phyloP scores from a whole-genome alignment of 2,888 invertebrate species.

The Drosophila kanekoi region DNA sequence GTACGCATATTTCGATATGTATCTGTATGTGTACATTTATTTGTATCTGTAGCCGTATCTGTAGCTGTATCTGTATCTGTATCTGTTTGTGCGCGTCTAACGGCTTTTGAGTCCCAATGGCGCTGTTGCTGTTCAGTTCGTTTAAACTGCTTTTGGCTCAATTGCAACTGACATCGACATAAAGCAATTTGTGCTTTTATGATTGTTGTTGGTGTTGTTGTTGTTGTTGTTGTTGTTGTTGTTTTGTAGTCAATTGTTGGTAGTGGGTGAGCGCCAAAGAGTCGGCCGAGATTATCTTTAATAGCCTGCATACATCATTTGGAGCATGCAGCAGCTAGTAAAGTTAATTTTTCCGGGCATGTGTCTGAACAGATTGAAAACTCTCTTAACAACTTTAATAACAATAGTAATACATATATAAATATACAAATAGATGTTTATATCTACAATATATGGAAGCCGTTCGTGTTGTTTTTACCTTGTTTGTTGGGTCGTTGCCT shows the following conservation, averaged over 20 bases:
- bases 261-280: constrained; percentile 23
- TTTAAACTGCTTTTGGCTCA: constrained; percentile 46
- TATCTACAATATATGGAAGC: neutral
- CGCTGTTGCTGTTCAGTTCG: constrained; percentile 27
- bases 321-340: neutral
- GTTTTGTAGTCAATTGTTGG: constrained; percentile 5
- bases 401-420: neutral
- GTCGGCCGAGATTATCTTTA: constrained; percentile 25
- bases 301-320: constrained; percentile 16
- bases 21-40: neutral
- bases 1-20: constrained; percentile 12
- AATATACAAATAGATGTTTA: neutral
- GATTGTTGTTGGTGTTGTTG: constrained; percentile 4
- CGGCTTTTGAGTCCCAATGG: constrained; percentile 28
- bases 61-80: constrained; percentile 2
- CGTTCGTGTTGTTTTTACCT: constrained; percentile 19
- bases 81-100: constrained; percentile 32
- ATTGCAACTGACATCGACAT: constrained; percentile 51
- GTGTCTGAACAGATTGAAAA: neutral
- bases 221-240: constrained; percentile 6
- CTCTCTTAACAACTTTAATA: neutral
- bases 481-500: constrained; percentile 57
- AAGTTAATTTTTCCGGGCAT: constrained; percentile 4
- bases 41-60: neutral
- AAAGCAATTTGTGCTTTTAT: constrained; percentile 34